Percentiles rank a stretch among this genome's conserved stretches.
These are phyloP conservation scores for Mamestra configurata DNA, from an alignment of 1,140 invertebrate genomes.

Conservation along the genomic window DNA sequence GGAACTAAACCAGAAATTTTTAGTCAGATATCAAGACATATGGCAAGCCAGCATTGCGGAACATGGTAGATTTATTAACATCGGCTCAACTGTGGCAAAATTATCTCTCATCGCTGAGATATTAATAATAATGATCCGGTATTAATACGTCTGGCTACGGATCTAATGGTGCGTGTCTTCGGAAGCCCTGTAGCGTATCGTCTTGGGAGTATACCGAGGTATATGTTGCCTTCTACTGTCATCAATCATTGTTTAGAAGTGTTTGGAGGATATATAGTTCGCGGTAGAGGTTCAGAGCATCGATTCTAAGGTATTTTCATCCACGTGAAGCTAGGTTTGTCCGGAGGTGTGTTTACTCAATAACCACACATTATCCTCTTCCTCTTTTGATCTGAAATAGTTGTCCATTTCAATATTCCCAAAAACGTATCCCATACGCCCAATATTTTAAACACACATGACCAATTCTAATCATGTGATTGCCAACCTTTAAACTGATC, in stretches of 20 bases:
- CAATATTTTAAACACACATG: constrained; percentile 22
- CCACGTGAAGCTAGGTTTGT: no score
- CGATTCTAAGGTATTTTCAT: not conserved
- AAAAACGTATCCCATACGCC: not conserved
- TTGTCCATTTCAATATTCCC: constrained; percentile 1
- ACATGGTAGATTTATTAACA: constrained; percentile 62
- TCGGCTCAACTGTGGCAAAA: constrained; percentile 58
- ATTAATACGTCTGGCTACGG: constrained; percentile 67
- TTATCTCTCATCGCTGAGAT: constrained; percentile 65
- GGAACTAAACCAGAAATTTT: constrained; percentile 11
- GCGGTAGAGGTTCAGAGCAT: not conserved
- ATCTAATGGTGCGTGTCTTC: constrained; percentile 66
- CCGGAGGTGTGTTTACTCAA: not conserved
- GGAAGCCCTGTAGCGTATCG: constrained; percentile 54
- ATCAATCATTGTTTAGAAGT: constrained; percentile 17
- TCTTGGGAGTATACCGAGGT: constrained; percentile 55
- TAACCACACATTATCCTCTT: not conserved
- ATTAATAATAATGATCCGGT: constrained; percentile 71
- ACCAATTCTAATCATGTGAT: constrained; percentile 43
- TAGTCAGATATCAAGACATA: constrained; percentile 50
- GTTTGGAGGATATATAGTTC: not conserved
- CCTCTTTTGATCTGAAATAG: not conserved
- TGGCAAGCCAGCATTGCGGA: constrained; percentile 54
- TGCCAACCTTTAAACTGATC: constrained; percentile 23
- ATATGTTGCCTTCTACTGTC: constrained; percentile 11